These are phyloP conservation scores for Micoletzkya japonica DNA, from an alignment of 2,888 invertebrate genomes.

Conservation along the genomic window DNA sequence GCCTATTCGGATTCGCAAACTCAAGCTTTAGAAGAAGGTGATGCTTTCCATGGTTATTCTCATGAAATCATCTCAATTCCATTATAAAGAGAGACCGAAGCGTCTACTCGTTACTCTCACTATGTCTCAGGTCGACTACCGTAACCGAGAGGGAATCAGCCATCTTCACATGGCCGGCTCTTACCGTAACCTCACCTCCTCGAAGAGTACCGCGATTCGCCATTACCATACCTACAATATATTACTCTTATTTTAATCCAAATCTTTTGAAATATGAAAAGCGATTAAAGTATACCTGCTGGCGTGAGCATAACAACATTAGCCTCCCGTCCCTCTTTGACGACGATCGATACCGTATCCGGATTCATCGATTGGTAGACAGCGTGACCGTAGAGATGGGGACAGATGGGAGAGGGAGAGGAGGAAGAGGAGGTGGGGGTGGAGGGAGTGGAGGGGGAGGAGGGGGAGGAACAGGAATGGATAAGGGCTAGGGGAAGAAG, in stretches of 20 bases:
- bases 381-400: constrained; percentile 21
- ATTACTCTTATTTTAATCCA: no score
- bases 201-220: not conserved
- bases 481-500: constrained; percentile 19
- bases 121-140: constrained; percentile 16
- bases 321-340: not conserved
- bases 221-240: not conserved
- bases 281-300: constrained; percentile 2
- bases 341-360: not conserved
- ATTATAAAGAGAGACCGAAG: no score
- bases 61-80: no score
- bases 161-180: constrained; percentile 6
- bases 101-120: not conserved
- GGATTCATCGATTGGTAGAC: constrained; percentile 1
- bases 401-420: not conserved
- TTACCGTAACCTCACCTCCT: constrained; percentile 2
- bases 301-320: constrained; percentile 1
- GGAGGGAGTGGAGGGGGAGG: not conserved
- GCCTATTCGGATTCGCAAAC: no score
- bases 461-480: not conserved
- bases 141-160: not conserved
- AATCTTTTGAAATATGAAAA: no score
- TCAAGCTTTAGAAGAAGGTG: no score
- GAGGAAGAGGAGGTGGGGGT: not conserved
- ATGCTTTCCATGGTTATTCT: no score